Percentiles rank a stretch among this genome's conserved stretches.
phyloP scores from a whole-genome alignment of 2,888 invertebrate species.

The Arge pagana region DNA sequence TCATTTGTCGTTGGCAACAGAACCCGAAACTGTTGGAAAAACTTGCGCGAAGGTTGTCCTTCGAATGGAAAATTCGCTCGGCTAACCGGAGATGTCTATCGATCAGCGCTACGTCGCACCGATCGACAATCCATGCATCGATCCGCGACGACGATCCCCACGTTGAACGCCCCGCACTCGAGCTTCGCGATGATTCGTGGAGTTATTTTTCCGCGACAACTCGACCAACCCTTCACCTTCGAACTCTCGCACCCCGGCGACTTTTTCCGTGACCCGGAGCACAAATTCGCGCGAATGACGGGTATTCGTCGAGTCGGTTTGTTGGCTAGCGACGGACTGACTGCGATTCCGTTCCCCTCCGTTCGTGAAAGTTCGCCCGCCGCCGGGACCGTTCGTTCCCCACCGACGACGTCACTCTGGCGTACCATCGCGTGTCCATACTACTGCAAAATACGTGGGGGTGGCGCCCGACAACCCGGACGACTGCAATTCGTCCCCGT shows the following conservation, averaged over 20 bases:
- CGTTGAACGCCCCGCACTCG: too few species aligned
- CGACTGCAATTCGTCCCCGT: constrained; percentile 9
- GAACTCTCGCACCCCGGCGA: too few species aligned
- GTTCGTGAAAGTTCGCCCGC: constrained; percentile 40
- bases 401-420: constrained; percentile 50
- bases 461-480: constrained; percentile 33
- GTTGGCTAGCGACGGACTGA: constrained; percentile 17
- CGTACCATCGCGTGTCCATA: constrained; percentile 55
- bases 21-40: constrained; percentile 7
- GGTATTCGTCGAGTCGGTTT: constrained; percentile 17
- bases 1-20: constrained; percentile 44
- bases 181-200: too few species aligned
- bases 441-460: constrained; percentile 47
- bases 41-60: neutral
- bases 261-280: too few species aligned
- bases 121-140: too few species aligned
- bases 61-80: constrained; percentile 27
- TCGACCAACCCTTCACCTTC: too few species aligned
- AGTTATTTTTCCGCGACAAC: too few species aligned
- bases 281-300: too few species aligned
- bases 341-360: constrained; percentile 23
- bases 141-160: too few species aligned
- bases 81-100: too few species aligned
- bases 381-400: constrained; percentile 39
- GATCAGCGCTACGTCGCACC: too few species aligned